Percentiles rank a stretch among this genome's conserved stretches.
Evolutionary conservation across 2,888 invertebrate species (phyloP).

Genomic region (Andrena trimmerana): DNA sequence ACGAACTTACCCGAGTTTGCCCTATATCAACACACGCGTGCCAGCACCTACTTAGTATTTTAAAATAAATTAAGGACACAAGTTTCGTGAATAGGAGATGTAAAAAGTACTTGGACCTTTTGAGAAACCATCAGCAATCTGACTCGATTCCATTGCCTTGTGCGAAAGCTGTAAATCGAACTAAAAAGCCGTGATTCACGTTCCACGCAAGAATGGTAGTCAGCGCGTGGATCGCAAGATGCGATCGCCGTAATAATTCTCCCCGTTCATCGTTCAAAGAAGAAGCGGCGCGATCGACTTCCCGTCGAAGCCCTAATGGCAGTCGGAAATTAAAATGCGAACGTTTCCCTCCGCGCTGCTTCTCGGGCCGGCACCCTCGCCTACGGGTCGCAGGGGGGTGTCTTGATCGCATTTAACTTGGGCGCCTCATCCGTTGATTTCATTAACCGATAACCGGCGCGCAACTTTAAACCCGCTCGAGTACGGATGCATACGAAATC

Average conservation of each 20-base stretch:
- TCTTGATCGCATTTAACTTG: slow-evolving; percentile 81
- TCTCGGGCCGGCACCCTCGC: slow-evolving; percentile 40
- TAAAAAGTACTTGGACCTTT: too few relatives aligned
- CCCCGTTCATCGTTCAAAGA: slow-evolving; percentile 44
- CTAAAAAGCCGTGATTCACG: neutral
- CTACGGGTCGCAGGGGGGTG: slow-evolving; percentile 58
- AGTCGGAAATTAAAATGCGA: slow-evolving; percentile 81
- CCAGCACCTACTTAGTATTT: neutral
- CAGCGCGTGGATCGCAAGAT: slow-evolving; percentile 7
- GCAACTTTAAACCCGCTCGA: slow-evolving; percentile 68
- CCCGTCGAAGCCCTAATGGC: slow-evolving; percentile 73
- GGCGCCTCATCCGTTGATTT: slow-evolving; percentile 83
- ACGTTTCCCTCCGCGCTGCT: slow-evolving; percentile 59
- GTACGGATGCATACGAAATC: slow-evolving; percentile 66
- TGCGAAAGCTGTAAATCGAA: neutral
- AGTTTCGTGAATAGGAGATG: too few relatives aligned
- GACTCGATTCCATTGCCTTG: neutral
- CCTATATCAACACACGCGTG: too few relatives aligned
- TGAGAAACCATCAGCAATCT: too few relatives aligned
- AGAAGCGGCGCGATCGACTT: slow-evolving; percentile 47
- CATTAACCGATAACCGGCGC: slow-evolving; percentile 83
- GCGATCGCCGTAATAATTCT: slow-evolving; percentile 35
- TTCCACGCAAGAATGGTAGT: neutral
- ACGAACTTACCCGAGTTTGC: too few relatives aligned
- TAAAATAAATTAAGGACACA: too few relatives aligned